phyloP scores from a whole-genome alignment of 64 coral and sea anemone species.

The Porites australiensis region DNA sequence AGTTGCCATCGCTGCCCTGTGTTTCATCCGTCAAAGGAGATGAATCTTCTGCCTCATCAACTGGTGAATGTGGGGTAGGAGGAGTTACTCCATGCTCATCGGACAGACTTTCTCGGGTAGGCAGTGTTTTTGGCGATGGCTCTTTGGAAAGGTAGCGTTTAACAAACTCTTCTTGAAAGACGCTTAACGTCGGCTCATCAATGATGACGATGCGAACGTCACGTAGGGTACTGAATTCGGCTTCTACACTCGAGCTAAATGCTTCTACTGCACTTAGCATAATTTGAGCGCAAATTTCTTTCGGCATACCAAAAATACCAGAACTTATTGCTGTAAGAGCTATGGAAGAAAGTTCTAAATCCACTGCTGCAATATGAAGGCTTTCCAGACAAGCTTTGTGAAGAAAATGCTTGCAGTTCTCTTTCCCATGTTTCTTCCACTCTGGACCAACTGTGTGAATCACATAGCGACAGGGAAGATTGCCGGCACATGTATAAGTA shows the following conservation, averaged over 20 bases:
- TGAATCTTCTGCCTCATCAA: too few relatives aligned
- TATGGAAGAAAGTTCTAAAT: conserved; percentile 30
- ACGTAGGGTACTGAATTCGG: neutral
- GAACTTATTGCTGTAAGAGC: conserved; percentile 77
- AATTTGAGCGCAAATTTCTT: conserved; percentile 56
- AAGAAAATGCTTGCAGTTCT: neutral
- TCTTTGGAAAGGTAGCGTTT: conserved; percentile 41
- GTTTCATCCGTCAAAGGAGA: too few relatives aligned
- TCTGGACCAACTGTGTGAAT: conserved; percentile 56
- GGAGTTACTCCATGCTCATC: neutral
- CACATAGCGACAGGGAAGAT: conserved; percentile 45
- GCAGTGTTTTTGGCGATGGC: neutral
- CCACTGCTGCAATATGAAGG: neutral
- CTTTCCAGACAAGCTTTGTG: neutral
- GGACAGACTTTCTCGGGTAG: neutral
- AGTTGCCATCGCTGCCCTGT: too few relatives aligned
- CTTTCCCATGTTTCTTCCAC: neutral
- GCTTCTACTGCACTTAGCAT: conserved; percentile 59
- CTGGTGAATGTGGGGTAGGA: too few relatives aligned
- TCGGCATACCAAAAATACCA: conserved; percentile 66
- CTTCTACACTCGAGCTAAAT: neutral
- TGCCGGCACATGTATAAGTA: conserved; percentile 9
- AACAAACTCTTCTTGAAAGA: conserved; percentile 65
- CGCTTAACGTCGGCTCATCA: conserved; percentile 38
- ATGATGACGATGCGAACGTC: conserved; percentile 81